Evolutionary conservation across 2,888 invertebrate genomes (phyloP).

Genomic region (Geotrupes spiniger): DNA sequence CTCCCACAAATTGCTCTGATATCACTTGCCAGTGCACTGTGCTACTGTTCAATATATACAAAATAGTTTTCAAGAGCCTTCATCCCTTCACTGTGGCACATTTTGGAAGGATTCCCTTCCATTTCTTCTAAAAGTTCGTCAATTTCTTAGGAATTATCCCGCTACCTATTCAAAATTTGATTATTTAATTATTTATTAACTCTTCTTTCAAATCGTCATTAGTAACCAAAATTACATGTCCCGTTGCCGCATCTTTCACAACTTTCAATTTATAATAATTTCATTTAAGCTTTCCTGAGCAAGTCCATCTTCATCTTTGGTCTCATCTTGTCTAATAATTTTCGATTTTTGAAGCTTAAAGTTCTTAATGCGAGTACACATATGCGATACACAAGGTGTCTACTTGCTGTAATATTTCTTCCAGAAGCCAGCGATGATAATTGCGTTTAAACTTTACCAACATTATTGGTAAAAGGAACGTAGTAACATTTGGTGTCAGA

Average conservation of each 20-base stretch:
- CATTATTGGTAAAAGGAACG: not conserved
- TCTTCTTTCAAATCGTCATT: conserved; percentile 2
- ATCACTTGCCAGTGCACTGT: conserved; percentile 2
- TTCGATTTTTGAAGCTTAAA: conserved; percentile 2
- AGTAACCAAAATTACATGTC: conserved; percentile 1
- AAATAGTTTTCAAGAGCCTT: not conserved
- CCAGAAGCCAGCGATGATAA: conserved; percentile 4
- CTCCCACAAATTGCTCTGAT: too few relatives aligned
- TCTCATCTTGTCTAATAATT: conserved; percentile 6
- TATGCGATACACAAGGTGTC: conserved; percentile 1
- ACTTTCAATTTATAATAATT: too few relatives aligned
- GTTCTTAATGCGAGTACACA: not conserved
- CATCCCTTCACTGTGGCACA: conserved; percentile 1
- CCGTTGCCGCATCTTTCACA: not conserved
- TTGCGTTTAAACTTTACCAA: not conserved
- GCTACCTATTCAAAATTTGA: conserved; percentile 6
- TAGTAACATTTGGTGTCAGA: conserved; percentile 5
- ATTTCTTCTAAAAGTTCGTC: conserved; percentile 1
- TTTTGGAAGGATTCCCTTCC: conserved; percentile 5
- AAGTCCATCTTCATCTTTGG: not conserved
- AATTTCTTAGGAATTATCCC: not conserved
- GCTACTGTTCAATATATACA: conserved; percentile 1
- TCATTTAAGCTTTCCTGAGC: not conserved
- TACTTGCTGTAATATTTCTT: conserved; percentile 6
- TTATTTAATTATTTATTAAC: conserved; percentile 1